Evolutionary conservation across 2,888 invertebrate species (phyloP).

Genomic region (Allophyes oxyacanthae): DNA sequence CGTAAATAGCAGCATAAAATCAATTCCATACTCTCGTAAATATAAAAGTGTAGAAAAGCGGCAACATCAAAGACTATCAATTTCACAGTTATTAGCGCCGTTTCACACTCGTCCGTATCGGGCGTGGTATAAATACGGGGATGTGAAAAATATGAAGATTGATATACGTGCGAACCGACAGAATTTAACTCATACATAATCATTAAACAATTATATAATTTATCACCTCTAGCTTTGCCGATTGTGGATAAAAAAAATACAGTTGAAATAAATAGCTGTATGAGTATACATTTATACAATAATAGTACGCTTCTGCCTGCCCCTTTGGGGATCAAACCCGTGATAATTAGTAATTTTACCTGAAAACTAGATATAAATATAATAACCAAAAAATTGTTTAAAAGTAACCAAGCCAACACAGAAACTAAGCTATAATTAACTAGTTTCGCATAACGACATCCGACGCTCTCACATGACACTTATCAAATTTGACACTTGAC

Average conservation of each 20-base stretch:
- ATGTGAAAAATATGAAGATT: constrained; percentile 18
- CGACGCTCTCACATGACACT: constrained; percentile 54
- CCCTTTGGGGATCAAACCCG: too few species aligned
- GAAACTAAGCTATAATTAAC: constrained; percentile 43
- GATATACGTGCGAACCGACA: too few species aligned
- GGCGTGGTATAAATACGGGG: constrained; percentile 19
- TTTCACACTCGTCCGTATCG: constrained; percentile 16
- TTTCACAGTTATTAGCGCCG: constrained; percentile 54
- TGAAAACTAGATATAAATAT: neutral
- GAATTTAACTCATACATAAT: too few species aligned
- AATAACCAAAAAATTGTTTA: neutral
- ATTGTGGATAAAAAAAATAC: too few species aligned
- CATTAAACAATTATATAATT: too few species aligned
- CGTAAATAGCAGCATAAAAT: constrained; percentile 9
- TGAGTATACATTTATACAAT: too few species aligned
- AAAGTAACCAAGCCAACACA: constrained; percentile 12
- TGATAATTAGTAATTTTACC: too few species aligned
- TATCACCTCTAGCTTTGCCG: too few species aligned
- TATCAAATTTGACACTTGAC: constrained; percentile 66
- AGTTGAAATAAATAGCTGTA: too few species aligned
- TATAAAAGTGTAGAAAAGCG: constrained; percentile 20
- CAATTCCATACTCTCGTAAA: constrained; percentile 24
- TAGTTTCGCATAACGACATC: constrained; percentile 49
- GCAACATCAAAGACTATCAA: constrained; percentile 51
- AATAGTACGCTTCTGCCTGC: too few species aligned